Percentiles rank a stretch among this genome's conserved stretches.
phyloP scores from a whole-genome alignment of 2,888 invertebrate species.

The Strigamia crassipes region DNA sequence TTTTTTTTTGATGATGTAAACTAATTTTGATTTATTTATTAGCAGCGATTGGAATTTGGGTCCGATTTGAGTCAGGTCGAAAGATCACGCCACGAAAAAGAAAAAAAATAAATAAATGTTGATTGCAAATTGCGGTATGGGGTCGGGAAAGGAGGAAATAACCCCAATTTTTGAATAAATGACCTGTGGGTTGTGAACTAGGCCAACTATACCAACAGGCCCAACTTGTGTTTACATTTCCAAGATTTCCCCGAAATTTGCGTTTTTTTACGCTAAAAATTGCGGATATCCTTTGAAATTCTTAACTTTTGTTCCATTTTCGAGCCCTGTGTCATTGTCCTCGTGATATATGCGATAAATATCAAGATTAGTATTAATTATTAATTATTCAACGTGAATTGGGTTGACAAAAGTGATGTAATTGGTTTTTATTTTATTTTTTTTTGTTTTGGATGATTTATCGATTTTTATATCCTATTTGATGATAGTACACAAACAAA shows the following conservation, averaged over 20 bases:
- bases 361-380: too few relatives aligned
- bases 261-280: too few relatives aligned
- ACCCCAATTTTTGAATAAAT: not conserved
- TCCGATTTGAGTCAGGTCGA: not conserved
- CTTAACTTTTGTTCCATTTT: too few relatives aligned
- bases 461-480: not conserved
- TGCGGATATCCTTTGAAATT: too few relatives aligned
- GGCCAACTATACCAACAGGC: not conserved
- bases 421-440: not conserved
- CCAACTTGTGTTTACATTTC: not conserved
- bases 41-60: conserved; percentile 29
- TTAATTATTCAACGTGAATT: too few relatives aligned
- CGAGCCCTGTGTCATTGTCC: too few relatives aligned
- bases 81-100: not conserved
- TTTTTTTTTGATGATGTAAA: conserved; percentile 46
- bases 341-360: too few relatives aligned
- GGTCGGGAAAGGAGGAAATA: conserved; percentile 4
- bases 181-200: not conserved
- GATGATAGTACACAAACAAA: not conserved
- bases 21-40: conserved; percentile 20
- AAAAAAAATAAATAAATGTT: not conserved
- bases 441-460: not conserved
- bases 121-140: not conserved
- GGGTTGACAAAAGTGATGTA: not conserved
- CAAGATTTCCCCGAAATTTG: too few relatives aligned